Base-by-base conservation (phyloP, 2,888 invertebrate genomes). In the Maniola hyperantus region DNA sequence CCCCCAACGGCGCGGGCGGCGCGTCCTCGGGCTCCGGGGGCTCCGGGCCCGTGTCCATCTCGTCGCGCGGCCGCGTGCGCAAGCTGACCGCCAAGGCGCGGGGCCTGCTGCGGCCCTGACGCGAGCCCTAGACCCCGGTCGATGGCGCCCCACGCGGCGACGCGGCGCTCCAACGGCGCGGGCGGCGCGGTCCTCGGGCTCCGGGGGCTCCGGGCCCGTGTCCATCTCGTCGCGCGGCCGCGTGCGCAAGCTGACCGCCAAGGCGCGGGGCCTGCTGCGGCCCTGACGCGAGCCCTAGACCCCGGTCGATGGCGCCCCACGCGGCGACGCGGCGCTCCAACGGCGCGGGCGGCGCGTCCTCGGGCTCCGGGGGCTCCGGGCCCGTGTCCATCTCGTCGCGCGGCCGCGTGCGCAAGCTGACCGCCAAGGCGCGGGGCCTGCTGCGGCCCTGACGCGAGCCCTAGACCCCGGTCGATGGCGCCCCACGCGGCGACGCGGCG, bases 381-480 rank as follows among this genome's bases (percentile, higher is more conserved):
- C 75, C 80, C 2, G 84, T 94, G 69, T 93, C 93, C 33, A 87
- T 91, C 65, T 93, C 88, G 67, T 97, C 97, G 76, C 94, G 98
- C 63, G 98, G 98, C 2, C 94, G 98, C 51, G 94, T 98, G 65
- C 94, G 98, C 63, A 96, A 96, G 85, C 94, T 97, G 76, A 97
- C 97, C 34, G 95, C 96, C 66, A 95, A 96, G 81, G 97, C 96
- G 69, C 93, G 96, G 62, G 96, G 96, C 60, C 93, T 95, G 74
- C 84, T 94, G 70, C 80, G 88, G 42, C 93, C 93, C 65, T 71
- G 70, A 72, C 66, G 20, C 2, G 50, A 4, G 11, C 7, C n/a
- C n/a, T n/a, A n/a, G n/a, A 26, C 26, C 8, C 20, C 18, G 8
- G 13, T 46, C 46, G 13, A 46, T 46, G 46, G 46, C 13, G 5